Conservation (phyloP, 2,113 vertebrate genomes). For the Oncorhynchus mykiss region DNA sequence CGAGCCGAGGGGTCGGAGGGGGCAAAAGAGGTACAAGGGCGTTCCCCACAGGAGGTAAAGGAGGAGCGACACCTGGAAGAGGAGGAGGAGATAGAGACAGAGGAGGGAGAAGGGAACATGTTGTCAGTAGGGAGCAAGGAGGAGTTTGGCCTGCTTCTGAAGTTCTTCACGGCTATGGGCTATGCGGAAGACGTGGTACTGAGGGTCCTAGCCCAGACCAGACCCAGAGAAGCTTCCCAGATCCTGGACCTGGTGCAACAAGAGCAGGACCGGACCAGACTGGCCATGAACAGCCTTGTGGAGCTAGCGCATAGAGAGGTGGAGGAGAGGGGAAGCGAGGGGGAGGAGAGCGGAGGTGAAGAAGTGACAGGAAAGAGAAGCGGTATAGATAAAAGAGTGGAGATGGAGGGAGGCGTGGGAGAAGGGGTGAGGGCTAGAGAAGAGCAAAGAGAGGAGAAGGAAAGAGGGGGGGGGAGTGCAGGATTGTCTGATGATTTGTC, state of each 20-base stretch:
- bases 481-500: constrained; percentile 63
- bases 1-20: constrained; percentile 14
- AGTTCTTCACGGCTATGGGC: constrained; percentile 82
- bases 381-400: neutral
- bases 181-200: constrained; percentile 71
- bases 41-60: constrained; percentile 41
- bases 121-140: constrained; percentile 56
- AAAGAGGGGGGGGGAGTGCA: constrained; percentile 17
- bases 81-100: neutral
- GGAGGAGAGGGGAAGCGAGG: neutral
- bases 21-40: constrained; percentile 9
- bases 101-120: neutral
- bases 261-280: constrained; percentile 64
- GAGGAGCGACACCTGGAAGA: constrained; percentile 25
- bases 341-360: neutral
- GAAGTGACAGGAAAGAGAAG: neutral
- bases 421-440: neutral
- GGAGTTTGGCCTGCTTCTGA: constrained; percentile 72
- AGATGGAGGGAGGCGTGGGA: neutral
- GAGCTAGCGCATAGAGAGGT: constrained; percentile 57
- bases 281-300: constrained; percentile 41
- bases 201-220: constrained; percentile 66
- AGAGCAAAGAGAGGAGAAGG: neutral
- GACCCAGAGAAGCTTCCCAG: constrained; percentile 73
- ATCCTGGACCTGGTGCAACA: constrained; percentile 79